Base-by-base conservation (phyloP, 2,888 invertebrate genomes). In the Harmothoe impar region DNA sequence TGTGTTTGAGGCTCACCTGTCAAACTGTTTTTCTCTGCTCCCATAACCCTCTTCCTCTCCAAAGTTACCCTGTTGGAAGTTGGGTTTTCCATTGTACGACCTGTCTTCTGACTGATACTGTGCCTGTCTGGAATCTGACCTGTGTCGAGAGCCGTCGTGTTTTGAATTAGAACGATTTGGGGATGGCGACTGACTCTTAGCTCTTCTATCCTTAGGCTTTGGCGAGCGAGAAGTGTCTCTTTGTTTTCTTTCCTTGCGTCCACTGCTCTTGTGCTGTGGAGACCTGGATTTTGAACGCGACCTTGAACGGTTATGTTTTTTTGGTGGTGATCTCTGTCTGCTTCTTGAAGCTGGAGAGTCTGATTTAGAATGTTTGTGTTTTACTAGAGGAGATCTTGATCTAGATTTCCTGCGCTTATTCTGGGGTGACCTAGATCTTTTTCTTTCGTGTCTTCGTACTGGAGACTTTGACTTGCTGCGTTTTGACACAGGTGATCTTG, bases 191-290 rank as follows among this genome's bases (percentile, higher is more conserved):
- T 23, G 33, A 35, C 81, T 17, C 25, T 43, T 89, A 7, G n/a
- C 23, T 81, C 35, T 51, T 33, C 56, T 43, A 23, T 52, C 51
- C 29, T 81, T 77, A 29, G 78, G 77, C 52, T 52, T 81, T 52
- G 89, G 89, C 17, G 78, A 89, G n/a, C 81, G 51, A 0, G 89
- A 89, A 25, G 17, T 89, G 17, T 25, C 43, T 33, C 89, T 78
- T 51, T 52, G 33, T 12, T 29, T 78, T 81, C 23, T 78, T 31
- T 56, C 72, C 72, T 72, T 78, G 23, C 15, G 29, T 78, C 78
- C 68, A 29, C 52, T 51, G 12, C 17, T 33, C 78, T 56, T 78
- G 20, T 78, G 29, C 17, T 52, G 10, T 31, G 89, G 89, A 29
- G 89, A 72, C 43, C 68, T 31, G 1, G 68, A 51, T 54, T 52